Evolutionary conservation across 2,888 invertebrate genomes (phyloP), one percentile per base, ranked within the genome.

Genomic region (Gasteruption jaculator): DNA sequence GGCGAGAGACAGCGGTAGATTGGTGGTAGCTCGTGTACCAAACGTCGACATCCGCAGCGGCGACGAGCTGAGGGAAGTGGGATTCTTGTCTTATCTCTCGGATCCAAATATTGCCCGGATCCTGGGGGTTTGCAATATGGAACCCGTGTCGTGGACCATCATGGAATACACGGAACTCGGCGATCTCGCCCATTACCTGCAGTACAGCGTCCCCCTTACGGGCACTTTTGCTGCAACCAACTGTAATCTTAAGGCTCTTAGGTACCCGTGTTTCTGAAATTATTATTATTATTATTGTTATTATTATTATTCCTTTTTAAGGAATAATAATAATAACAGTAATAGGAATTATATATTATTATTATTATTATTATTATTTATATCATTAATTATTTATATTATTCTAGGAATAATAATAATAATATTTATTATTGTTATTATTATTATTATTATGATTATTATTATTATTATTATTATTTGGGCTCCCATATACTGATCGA

Each of bases 91-190:
- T 24, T 75, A 79, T 52, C 73, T 86, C 45, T 76, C 77, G 48
- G 83, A 86, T 65, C 76, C 80, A 15, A 83, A 83, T 67, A 74
- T 85, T 45, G 82, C 82, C 38, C 74, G 79, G 50, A 72, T 84
- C 41, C 70, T 85, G 48, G 83, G 78, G 36, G 76, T 83, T 40
- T 79, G 78, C 59, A 37, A 45, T 6, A 72, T 71, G 46, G 77
- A 78, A 53, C 56, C 63, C 11, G 78, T 79, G 50, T 77, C 81
- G 38, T 81, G 83, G 76, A 80, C 82, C 58, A 77, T 86, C 38
- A 77, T 83, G 53, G 86, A 86, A 69, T 85, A 85, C 70, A 81
- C 83, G 65, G 82, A 83, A 57, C 80, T 82, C 61, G 86, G 86
- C 7, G 86, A 86, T 70, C 76, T 86, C 46, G 80, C 82, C 56